These are phyloP conservation scores for Gobiocypris rarus DNA, from an alignment of 2,113 vertebrate genomes.

Conservation along the genomic window DNA sequence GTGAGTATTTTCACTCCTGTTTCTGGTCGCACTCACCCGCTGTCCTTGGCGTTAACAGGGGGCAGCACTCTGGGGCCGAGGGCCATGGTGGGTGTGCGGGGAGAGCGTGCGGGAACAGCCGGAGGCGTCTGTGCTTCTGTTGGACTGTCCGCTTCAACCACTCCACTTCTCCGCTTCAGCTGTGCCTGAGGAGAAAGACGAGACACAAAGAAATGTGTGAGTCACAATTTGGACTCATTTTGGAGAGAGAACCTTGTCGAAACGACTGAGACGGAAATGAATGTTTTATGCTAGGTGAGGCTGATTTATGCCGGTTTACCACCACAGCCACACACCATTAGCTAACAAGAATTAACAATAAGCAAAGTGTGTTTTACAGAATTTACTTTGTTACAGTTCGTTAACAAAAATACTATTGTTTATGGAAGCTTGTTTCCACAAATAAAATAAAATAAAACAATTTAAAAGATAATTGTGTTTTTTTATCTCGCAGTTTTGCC, in stretches of 20 bases:
- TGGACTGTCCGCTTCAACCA: conserved; percentile 39
- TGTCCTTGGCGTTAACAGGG: conserved; percentile 72
- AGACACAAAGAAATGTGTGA: neutral
- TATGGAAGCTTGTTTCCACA: too few species aligned
- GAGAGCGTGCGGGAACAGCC: conserved; percentile 49
- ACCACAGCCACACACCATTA: neutral
- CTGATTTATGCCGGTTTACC: neutral
- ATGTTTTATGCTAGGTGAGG: neutral
- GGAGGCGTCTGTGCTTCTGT: conserved; percentile 43
- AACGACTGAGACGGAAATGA: neutral
- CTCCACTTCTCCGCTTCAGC: conserved; percentile 75
- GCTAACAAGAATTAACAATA: too few species aligned
- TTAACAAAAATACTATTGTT: too few species aligned
- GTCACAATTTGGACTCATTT: neutral
- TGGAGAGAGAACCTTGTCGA: too few species aligned
- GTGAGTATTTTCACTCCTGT: too few species aligned
- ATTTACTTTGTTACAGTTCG: too few species aligned
- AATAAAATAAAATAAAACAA: too few species aligned
- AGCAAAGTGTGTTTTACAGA: too few species aligned
- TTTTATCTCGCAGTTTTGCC: too few species aligned
- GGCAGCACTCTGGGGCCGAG: conserved; percentile 79
- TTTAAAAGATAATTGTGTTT: too few species aligned
- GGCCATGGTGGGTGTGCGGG: conserved; percentile 53
- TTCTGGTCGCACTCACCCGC: conserved; percentile 73
- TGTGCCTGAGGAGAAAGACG: conserved; percentile 76